Evolutionary conservation across 2,113 vertebrate genomes (phyloP).

Genomic region (Promerops cafer): DNA sequence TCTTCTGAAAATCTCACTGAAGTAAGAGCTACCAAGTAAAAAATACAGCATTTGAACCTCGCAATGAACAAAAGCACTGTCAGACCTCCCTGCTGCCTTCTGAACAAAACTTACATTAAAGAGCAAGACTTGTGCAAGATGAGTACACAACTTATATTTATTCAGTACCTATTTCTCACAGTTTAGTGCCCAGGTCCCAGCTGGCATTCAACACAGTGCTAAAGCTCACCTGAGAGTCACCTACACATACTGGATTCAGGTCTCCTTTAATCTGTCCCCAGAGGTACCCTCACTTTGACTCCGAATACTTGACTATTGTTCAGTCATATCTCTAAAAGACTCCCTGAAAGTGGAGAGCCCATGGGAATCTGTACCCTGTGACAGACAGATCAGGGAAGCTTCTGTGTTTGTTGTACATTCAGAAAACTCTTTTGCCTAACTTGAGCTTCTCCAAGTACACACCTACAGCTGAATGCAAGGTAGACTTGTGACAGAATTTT

Average conservation of each 20-base stretch:
- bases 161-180: not conserved
- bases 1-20: not conserved
- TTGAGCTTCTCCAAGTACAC: not conserved
- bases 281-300: not conserved
- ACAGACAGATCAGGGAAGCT: fast-evolving
- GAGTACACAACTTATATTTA: not conserved
- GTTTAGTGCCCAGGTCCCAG: not conserved
- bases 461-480: not conserved
- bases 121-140: not conserved
- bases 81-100: not conserved
- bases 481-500: not conserved
- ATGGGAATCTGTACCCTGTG: fast-evolving
- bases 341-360: not conserved
- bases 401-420: not conserved
- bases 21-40: not conserved
- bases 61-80: not conserved
- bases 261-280: not conserved
- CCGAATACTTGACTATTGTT: not conserved
- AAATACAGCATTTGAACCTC: not conserved
- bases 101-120: not conserved
- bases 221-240: not conserved
- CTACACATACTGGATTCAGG: not conserved
- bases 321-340: not conserved
- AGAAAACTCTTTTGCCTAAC: not conserved
- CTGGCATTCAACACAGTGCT: not conserved